Percentiles rank a stretch among this genome's conserved stretches.
Conservation (phyloP, 30 jellyfish, hydroid and myxozoan species). For the Hydra vulgaris region DNA sequence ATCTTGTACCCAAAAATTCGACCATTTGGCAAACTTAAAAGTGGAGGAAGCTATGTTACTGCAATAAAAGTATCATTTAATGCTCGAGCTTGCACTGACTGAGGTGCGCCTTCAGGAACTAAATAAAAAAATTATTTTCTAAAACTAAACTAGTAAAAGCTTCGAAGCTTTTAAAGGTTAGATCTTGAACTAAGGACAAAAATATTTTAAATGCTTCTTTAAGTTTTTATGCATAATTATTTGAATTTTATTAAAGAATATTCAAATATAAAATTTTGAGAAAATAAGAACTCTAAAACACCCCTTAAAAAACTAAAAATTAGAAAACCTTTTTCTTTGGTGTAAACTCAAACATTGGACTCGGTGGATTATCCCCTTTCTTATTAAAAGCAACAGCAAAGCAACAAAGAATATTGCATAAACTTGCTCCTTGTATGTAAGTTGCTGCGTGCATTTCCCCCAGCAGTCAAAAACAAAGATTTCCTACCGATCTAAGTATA, state of each 20-base stretch:
- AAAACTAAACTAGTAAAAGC: too few species aligned
- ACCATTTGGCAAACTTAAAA: conserved; percentile 49
- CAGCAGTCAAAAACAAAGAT: conserved; percentile 47
- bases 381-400: conserved; percentile 54
- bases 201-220: too few species aligned
- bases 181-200: too few species aligned
- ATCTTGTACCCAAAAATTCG: conserved; percentile 80
- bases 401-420: conserved; percentile 79
- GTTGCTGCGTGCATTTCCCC: conserved; percentile 33
- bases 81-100: conserved; percentile 66
- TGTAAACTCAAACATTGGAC: conserved; percentile 55
- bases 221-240: too few species aligned
- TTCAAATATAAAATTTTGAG: too few species aligned
- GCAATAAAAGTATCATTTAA: conserved; percentile 63
- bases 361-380: conserved; percentile 89
- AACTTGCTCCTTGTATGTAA: conserved; percentile 74
- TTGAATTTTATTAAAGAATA: too few species aligned
- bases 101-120: conserved; percentile 98
- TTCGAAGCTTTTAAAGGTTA: too few species aligned
- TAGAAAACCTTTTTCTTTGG: conserved; percentile 95
- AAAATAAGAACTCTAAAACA: too few species aligned
- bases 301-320: too few species aligned
- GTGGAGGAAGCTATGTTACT: conserved; percentile 81
- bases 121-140: not conserved
- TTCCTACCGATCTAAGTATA: conserved; percentile 51